phyloP scores from a whole-genome alignment of 2,113 vertebrate genomes.

The Oenanthe melanoleuca region DNA sequence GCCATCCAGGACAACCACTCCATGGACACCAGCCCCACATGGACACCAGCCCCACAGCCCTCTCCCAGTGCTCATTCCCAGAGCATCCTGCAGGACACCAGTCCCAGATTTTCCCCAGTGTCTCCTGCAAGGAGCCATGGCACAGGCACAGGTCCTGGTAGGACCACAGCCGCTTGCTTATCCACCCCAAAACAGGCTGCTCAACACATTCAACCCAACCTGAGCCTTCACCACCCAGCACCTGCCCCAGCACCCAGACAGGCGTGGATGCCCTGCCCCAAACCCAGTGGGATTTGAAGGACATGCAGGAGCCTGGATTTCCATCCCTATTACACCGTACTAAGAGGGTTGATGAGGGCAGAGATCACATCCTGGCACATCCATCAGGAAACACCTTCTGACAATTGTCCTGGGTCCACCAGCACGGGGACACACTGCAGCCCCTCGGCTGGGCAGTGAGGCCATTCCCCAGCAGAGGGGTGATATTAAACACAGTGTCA shows the following conservation, averaged over 20 bases:
- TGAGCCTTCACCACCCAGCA: fast-evolving
- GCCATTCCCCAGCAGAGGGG: background rate
- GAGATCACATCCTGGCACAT: fast-evolving
- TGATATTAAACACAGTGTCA: background rate
- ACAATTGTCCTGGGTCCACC: fast-evolving
- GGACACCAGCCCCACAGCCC: background rate
- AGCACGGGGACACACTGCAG: background rate
- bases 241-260: background rate
- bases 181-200: background rate
- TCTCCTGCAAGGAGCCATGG: background rate
- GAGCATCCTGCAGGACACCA: background rate
- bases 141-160: background rate
- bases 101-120: background rate
- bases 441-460: fast-evolving
- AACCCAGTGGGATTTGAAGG: background rate
- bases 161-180: background rate
- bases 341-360: fast-evolving
- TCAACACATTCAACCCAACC: background rate
- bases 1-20: fast-evolving
- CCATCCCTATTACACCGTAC: fast-evolving
- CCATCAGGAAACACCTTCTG: background rate
- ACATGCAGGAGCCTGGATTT: fast-evolving
- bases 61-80: fast-evolving
- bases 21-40: background rate
- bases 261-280: background rate